A percentile compares a stretch with the other conserved stretches of the same genome.
phyloP scores from a whole-genome alignment of 2,113 vertebrate species.

The Pituophis catenifer region DNA sequence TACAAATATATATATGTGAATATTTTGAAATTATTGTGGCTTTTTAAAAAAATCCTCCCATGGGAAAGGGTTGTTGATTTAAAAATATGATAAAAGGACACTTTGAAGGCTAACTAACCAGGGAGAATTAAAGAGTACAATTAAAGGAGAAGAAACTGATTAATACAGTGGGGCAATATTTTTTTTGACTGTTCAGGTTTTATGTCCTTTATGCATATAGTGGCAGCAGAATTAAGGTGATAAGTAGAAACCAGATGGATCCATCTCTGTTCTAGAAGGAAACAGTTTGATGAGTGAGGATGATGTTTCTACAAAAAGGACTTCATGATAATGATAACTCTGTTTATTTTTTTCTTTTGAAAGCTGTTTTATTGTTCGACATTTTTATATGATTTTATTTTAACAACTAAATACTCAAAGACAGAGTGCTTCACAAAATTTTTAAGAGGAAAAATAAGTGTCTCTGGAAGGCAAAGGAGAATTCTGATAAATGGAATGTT shows the following conservation, averaged over 20 bases:
- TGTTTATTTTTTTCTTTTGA: background rate
- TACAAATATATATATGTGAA: too few relatives aligned
- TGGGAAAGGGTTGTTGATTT: too few relatives aligned
- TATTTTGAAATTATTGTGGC: too few relatives aligned
- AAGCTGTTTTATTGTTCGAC: background rate
- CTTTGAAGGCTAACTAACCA: background rate
- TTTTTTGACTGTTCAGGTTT: background rate
- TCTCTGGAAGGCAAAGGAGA: background rate
- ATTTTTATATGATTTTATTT: conserved; percentile 7
- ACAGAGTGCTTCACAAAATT: background rate
- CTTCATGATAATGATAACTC: background rate
- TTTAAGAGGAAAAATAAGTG: background rate
- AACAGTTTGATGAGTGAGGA: background rate
- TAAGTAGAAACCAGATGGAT: background rate
- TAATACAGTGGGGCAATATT: background rate
- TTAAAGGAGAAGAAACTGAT: background rate
- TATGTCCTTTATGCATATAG: background rate
- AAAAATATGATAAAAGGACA: background rate
- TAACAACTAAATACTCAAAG: background rate
- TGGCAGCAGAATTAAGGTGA: background rate
- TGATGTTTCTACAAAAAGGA: background rate
- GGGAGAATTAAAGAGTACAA: background rate
- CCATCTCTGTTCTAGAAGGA: background rate
- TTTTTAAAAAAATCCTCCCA: too few relatives aligned
- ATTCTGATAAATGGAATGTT: background rate